Percentiles rank a stretch among this genome's conserved stretches.
phyloP scores from a whole-genome alignment of 2,888 invertebrate genomes.

The Hirtodrosophila alboralis region DNA sequence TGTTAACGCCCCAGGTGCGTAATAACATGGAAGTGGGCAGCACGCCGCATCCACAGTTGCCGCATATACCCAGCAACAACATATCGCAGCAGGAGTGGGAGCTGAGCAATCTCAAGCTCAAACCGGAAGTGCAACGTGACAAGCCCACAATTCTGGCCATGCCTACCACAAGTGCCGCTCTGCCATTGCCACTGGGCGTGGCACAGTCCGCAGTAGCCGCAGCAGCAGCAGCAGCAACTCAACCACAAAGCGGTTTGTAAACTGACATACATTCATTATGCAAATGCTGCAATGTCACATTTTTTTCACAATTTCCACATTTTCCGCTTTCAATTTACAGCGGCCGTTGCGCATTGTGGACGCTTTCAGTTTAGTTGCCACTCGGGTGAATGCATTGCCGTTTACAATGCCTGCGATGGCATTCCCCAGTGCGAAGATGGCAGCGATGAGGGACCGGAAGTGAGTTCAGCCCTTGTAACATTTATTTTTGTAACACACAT shows the following conservation, averaged over 20 bases:
- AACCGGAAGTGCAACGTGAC: conserved; percentile 73
- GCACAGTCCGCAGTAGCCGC: conserved; percentile 30
- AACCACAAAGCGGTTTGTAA: conserved; percentile 56
- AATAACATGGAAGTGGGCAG: conserved; percentile 56
- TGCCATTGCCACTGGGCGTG: conserved; percentile 39
- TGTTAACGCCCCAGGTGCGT: conserved; percentile 87
- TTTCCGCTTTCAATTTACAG: conserved; percentile 37
- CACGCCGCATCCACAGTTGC: conserved; percentile 70
- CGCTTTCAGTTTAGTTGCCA: conserved; percentile 95
- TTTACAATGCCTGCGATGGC: conserved; percentile 97
- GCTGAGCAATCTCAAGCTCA: conserved; percentile 83
- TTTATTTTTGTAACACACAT: conserved; percentile 1
- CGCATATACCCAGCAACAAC: conserved; percentile 74
- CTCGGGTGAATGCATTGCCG: conserved; percentile 95
- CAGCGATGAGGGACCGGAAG: conserved; percentile 94
- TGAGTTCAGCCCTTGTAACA: conserved; percentile 80
- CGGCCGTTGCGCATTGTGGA: conserved; percentile 86
- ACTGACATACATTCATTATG: conserved; percentile 26
- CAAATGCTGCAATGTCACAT: conserved; percentile 20
- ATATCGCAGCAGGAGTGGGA: conserved; percentile 84
- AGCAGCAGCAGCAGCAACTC: conserved; percentile 25
- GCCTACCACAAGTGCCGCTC: conserved; percentile 25
- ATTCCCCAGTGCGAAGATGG: conserved; percentile 96
- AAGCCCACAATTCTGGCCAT: conserved; percentile 46
- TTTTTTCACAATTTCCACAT: conserved; percentile 3